Percentiles rank a stretch among this genome's conserved stretches.
phyloP scores from a whole-genome alignment of 2,797 vertebrate genomes.

The Selene dorsalis region DNA sequence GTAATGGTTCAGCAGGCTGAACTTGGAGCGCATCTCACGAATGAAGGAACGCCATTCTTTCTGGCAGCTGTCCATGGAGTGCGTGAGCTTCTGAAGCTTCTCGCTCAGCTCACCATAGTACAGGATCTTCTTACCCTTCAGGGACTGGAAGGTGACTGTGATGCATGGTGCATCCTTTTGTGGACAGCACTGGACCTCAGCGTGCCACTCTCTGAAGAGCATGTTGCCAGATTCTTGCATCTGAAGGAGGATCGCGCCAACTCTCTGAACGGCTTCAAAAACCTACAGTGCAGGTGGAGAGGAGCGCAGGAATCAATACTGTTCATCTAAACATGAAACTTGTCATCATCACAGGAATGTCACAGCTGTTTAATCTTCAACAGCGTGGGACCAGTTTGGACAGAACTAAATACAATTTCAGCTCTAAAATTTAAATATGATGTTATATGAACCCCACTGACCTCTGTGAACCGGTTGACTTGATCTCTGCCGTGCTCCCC shows the following conservation, averaged over 20 bases:
- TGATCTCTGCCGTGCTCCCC: conserved; percentile 82
- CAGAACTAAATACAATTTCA: neutral
- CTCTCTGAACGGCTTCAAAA: conserved; percentile 82
- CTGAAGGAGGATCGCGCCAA: conserved; percentile 79
- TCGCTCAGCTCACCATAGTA: conserved; percentile 67
- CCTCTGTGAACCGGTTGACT: conserved; percentile 84
- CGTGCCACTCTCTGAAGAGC: conserved; percentile 81
- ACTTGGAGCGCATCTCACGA: conserved; percentile 73
- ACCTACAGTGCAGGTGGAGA: conserved; percentile 64
- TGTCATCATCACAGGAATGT: no score
- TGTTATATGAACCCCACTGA: conserved; percentile 41
- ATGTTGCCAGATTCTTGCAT: conserved; percentile 84
- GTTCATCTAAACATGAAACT: neutral
- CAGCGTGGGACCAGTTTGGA: neutral
- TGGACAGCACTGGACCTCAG: conserved; percentile 73
- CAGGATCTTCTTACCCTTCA: conserved; percentile 45
- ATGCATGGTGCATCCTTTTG: conserved; percentile 71
- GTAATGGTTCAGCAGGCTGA: conserved; percentile 82
- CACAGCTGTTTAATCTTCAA: no score
- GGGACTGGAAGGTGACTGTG: conserved; percentile 68
- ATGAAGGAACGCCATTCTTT: conserved; percentile 80
- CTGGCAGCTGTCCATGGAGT: conserved; percentile 81
- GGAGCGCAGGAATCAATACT: neutral
- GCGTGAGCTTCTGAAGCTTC: conserved; percentile 75
- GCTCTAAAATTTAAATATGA: neutral